Conservation (phyloP, 2,888 invertebrate species). For the Oscheius myriophilus region DNA sequence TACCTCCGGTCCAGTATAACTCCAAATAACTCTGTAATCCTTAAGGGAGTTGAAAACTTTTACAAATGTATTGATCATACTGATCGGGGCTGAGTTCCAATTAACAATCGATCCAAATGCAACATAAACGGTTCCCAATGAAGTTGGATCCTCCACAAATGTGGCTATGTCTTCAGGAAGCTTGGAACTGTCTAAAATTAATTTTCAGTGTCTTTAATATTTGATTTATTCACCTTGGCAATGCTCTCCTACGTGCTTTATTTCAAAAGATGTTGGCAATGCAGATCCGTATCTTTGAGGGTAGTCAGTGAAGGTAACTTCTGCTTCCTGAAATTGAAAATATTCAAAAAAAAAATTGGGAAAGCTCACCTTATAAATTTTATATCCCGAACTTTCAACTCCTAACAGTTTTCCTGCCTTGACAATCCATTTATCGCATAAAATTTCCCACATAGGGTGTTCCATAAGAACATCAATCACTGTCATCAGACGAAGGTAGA, state of each 20-base stretch:
- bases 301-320: constrained; percentile 24
- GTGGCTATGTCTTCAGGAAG: background rate
- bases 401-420: constrained; percentile 1
- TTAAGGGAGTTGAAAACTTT: constrained; percentile 46
- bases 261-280: constrained; percentile 32
- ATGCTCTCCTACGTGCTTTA: constrained; percentile 40
- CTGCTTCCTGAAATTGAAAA: background rate
- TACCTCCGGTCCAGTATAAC: constrained; percentile 44
- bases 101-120: constrained; percentile 57
- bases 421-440: background rate
- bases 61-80: constrained; percentile 43
- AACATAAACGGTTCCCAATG: constrained; percentile 58
- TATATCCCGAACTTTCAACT: background rate
- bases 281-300: constrained; percentile 25
- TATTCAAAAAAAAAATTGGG: background rate
- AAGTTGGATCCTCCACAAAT: constrained; percentile 52
- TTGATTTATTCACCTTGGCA: constrained; percentile 27
- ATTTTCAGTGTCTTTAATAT: background rate
- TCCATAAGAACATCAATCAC: constrained; percentile 4
- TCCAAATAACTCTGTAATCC: constrained; percentile 59
- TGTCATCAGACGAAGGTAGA: constrained; percentile 1
- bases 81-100: constrained; percentile 49
- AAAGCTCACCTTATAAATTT: too few relatives aligned
- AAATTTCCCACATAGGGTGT: constrained; percentile 1
- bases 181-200: background rate